Evolutionary conservation across 2,113 vertebrate genomes (phyloP).

Genomic region (Pyxicephalus adspersus): DNA sequence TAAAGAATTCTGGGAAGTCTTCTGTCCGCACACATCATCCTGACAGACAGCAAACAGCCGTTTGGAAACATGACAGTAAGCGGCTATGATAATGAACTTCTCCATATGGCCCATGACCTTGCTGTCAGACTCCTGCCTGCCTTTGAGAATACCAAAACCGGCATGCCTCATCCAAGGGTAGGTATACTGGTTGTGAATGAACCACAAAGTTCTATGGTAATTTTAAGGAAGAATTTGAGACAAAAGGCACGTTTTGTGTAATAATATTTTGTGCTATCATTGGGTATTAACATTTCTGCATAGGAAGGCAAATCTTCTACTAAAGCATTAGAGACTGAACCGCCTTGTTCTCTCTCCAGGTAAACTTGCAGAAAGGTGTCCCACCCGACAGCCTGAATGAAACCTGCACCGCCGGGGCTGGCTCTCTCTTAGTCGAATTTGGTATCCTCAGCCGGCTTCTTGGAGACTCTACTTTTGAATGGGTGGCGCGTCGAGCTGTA

Average conservation of each 20-base stretch:
- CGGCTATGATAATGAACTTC: conserved; percentile 90
- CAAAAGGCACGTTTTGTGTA: no score
- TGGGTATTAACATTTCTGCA: no score
- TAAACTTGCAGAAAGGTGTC: conserved; percentile 93
- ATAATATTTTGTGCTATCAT: no score
- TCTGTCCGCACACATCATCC: conserved; percentile 94
- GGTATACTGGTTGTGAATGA: conserved; percentile 42
- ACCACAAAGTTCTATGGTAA: background rate
- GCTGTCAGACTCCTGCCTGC: conserved; percentile 93
- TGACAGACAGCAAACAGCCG: conserved; percentile 91
- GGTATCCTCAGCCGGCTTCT: conserved; percentile 95
- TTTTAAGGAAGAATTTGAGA: no score
- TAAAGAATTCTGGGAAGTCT: conserved; percentile 91
- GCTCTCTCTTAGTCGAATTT: conserved; percentile 94
- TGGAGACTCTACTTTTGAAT: conserved; percentile 94
- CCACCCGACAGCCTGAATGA: conserved; percentile 91
- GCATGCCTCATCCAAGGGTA: conserved; percentile 96
- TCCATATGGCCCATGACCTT: conserved; percentile 93
- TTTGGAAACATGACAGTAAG: conserved; percentile 89
- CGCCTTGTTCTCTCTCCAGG: conserved; percentile 68
- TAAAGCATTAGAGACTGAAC: background rate
- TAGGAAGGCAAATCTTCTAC: background rate
- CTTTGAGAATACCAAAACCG: conserved; percentile 96
- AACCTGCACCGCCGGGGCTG: conserved; percentile 93
- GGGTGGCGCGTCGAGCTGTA: conserved; percentile 93